Percentiles rank a stretch among this genome's conserved stretches.
phyloP scores from a whole-genome alignment of 2,888 invertebrate species.

The Ditula angustiorana region DNA sequence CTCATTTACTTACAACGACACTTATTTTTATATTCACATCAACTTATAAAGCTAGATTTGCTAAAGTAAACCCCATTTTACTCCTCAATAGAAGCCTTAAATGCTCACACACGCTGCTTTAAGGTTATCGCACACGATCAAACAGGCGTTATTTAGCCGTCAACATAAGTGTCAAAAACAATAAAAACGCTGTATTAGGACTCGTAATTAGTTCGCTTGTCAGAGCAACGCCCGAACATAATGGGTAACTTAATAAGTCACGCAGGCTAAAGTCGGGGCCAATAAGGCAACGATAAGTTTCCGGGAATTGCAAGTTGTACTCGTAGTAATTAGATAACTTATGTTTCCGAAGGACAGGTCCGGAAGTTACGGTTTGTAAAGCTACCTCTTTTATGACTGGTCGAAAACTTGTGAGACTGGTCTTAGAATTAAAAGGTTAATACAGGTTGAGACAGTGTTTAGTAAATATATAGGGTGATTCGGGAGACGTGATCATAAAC shows the following conservation, averaged over 20 bases:
- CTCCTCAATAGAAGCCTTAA: not conserved
- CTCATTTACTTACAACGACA: too few species aligned
- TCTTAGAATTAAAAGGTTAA: too few species aligned
- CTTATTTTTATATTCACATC: too few species aligned
- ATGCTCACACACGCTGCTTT: constrained; percentile 4
- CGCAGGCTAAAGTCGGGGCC: constrained; percentile 28
- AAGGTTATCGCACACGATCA: constrained; percentile 1
- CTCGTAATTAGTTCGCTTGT: constrained; percentile 37
- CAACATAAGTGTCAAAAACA: constrained; percentile 37
- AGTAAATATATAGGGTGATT: too few species aligned
- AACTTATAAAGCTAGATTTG: too few species aligned
- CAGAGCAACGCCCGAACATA: constrained; percentile 40
- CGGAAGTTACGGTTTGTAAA: too few species aligned
- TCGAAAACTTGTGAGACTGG: too few species aligned
- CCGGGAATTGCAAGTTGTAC: not conserved
- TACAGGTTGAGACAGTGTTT: too few species aligned
- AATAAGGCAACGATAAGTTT: constrained; percentile 16
- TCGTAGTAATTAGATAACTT: not conserved
- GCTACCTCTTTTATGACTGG: too few species aligned
- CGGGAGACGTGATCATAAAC: too few species aligned
- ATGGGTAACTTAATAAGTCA: constrained; percentile 39
- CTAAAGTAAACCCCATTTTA: too few species aligned
- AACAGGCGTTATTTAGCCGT: constrained; percentile 27
- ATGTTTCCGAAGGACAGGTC: not conserved
- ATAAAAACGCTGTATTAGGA: constrained; percentile 34